Evolutionary conservation across 2,113 vertebrate species (phyloP).

Genomic region (Nicator chloris): DNA sequence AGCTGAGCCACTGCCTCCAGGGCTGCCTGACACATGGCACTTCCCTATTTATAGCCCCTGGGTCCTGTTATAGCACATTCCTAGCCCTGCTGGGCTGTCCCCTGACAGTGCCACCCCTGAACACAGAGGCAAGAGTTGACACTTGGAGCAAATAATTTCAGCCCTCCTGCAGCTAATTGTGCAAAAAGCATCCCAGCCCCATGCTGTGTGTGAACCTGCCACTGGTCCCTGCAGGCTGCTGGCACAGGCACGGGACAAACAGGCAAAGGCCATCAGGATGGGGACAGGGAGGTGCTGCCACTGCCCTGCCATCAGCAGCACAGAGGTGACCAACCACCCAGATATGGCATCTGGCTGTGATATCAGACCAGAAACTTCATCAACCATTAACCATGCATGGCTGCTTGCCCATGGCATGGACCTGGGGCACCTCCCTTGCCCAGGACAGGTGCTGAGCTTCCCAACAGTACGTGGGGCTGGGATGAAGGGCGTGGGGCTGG

Average conservation of each 20-base stretch:
- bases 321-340: neutral
- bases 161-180: neutral
- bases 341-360: neutral
- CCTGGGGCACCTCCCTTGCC: neutral
- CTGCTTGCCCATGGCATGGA: fast-evolving
- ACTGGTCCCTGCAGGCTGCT: neutral
- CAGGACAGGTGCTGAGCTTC: fast-evolving
- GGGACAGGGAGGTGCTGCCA: neutral
- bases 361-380: neutral
- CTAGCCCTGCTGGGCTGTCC: neutral
- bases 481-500: neutral
- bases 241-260: fast-evolving
- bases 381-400: neutral
- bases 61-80: neutral
- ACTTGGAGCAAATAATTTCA: fast-evolving
- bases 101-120: neutral
- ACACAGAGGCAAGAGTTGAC: neutral
- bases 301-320: fast-evolving
- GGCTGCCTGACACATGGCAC: neutral
- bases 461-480: fast-evolving
- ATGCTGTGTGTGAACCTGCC: neutral
- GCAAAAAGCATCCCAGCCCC: neutral
- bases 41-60: neutral
- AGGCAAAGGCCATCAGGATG: neutral
- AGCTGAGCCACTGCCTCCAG: neutral